Base-by-base conservation (phyloP, 2,113 vertebrate species). In the Albula goreensis region DNA sequence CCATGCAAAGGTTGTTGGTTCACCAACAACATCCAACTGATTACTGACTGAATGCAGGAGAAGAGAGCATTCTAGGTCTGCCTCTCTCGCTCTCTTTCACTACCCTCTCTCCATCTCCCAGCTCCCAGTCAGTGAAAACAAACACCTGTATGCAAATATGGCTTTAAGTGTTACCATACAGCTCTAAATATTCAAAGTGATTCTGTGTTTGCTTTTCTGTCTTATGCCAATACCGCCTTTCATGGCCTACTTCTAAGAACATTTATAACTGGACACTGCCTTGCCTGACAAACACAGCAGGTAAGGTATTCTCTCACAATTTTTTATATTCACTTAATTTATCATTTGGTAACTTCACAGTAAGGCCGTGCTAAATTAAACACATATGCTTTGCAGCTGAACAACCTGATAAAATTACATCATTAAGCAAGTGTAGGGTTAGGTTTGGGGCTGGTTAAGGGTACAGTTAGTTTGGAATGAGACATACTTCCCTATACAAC, bases 271-370 rank as follows among this genome's bases (percentile, higher is more conserved):
- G 17, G 25, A 49, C 15, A 17, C 15, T 6, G 25, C 22, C 82
- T 48, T 12, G 31, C 15, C 74, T 57, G 51, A 25, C 77, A 57
- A 78, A 60, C 78, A 92, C 90, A 91, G 78, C 31, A 19, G 17
- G 78, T 19, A 79, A 15, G 49, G 78, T 17, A 19, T 50, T 17
- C 7, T 17, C 2, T 50, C 48, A 50, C 12, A 50, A 2, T 49
- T 11, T 70, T 19, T 70, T 22, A 10, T 74, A 56, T 6, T 22
- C 70, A 74, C 22, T 10, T 31, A 74, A 74, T 31, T n/a, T 31
- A 74, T 0, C 70, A 74, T 74, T 25, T 11, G 22, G 5, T 74
- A 31, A 74, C 70, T 4, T 2, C 63, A 70, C 63, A 22, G 12
- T 6, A 9, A 19, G 15, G 77, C 77, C 5, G 31, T 78, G 25